phyloP scores from a whole-genome alignment of 2,113 vertebrate genomes.

The Tetrao urogallus region DNA sequence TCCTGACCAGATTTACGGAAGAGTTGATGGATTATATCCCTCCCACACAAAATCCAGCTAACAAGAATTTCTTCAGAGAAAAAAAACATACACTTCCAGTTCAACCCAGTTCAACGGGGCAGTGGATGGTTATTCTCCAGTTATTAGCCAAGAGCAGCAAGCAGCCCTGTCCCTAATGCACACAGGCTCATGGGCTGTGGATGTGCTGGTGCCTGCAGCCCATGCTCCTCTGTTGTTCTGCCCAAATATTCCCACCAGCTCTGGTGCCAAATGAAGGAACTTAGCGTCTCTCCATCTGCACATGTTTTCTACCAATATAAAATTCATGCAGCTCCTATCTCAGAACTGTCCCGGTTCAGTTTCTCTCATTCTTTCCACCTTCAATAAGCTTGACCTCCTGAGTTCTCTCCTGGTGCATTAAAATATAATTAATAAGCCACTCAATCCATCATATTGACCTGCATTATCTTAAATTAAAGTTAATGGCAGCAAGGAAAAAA shows the following conservation, averaged over 20 bases:
- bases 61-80: background rate
- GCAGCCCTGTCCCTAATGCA: background rate
- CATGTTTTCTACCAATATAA: rapidly evolving
- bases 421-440: slow-evolving; percentile 42
- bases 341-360: background rate
- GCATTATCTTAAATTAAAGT: slow-evolving; percentile 46
- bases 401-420: slow-evolving; percentile 50
- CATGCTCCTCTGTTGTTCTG: rapidly evolving
- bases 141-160: background rate
- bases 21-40: slow-evolving; percentile 26
- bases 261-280: background rate
- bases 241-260: background rate
- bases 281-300: background rate
- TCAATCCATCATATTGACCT: background rate
- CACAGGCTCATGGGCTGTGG: rapidly evolving
- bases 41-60: slow-evolving; percentile 23
- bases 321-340: background rate
- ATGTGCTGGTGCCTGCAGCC: background rate
- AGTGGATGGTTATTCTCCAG: background rate
- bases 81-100: background rate
- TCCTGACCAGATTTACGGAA: slow-evolving; percentile 25
- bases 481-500: slow-evolving; percentile 15
- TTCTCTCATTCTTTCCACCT: slow-evolving; percentile 54
- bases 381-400: slow-evolving; percentile 58
- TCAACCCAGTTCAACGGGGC: background rate